phyloP scores from a whole-genome alignment of 1,140 invertebrate genomes.

The Sitophilus oryzae region DNA sequence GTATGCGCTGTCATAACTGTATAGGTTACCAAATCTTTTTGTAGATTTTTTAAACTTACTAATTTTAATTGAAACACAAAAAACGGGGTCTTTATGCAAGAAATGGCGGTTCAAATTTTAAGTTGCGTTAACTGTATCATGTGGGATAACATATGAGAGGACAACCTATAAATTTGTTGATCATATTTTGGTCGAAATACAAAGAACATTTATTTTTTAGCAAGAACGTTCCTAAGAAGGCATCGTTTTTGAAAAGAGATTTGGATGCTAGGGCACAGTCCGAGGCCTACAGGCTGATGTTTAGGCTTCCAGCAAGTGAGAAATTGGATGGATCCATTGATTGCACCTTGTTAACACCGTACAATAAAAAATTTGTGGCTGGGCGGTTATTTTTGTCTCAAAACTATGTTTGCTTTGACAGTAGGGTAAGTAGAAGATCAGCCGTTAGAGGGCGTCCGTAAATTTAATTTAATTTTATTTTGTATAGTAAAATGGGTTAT shows the following conservation, averaged over 20 bases:
- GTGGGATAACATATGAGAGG: too few species aligned
- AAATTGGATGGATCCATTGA: constrained; percentile 90
- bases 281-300: constrained; percentile 75
- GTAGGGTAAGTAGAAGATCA: constrained; percentile 61
- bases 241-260: constrained; percentile 87
- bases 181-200: too few species aligned
- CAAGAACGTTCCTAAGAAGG: constrained; percentile 80
- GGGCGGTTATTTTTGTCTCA: constrained; percentile 90
- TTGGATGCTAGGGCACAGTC: constrained; percentile 91
- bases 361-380: constrained; percentile 82
- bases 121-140: too few species aligned
- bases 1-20: too few species aligned
- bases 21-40: too few species aligned
- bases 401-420: constrained; percentile 95
- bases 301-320: constrained; percentile 79
- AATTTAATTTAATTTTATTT: constrained; percentile 8
- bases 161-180: too few species aligned
- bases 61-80: too few species aligned
- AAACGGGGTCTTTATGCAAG: too few species aligned
- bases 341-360: constrained; percentile 91
- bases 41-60: too few species aligned
- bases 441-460: neutral
- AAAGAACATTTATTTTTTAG: too few species aligned
- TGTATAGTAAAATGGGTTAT: neutral
- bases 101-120: too few species aligned